Evolutionary conservation across 1,140 invertebrate species (phyloP), one percentile per base, ranked within the genome.

Genomic region (Tenebrio molitor): DNA sequence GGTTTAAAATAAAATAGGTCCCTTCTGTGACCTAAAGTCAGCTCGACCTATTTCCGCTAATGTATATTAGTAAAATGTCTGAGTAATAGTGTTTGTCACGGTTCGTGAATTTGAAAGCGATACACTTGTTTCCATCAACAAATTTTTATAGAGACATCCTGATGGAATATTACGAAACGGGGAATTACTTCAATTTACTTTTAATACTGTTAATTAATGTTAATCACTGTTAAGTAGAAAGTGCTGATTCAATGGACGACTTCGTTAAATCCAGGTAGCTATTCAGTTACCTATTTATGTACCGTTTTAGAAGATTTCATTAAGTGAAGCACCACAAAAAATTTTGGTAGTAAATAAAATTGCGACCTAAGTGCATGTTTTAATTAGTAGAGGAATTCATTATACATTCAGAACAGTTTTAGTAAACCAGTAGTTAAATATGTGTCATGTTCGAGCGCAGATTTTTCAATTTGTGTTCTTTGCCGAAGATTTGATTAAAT

Each of bases 41-140:
- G 17, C 42, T 46, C 3, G 12, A 46, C 42, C 42, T 46, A 46
- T 46, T 46, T 46, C 17, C 16, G 15, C 17, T 46, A 46, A 46
- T 46, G 17, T 10, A 5, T 10, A 16, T 3, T 17, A n/a, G 36
- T n/a, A 41, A 46, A 46, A 46, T 46, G 16, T 15, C 42, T 7
- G 36, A 46, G 42, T 46, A 46, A 46, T 46, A 10, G 42, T 17
- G 42, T 10, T 46, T 46, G 42, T 46, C 10, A 46, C 10, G 42
- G 14, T 46, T 46, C 17, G 42, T 46, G 16, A 17, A 17, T 46
- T 46, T 46, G 42, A 46, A 46, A 46, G 42, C 10, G 16, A 46
- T 19, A 46, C 36, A 39, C 25, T 29, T 39, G 12, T 3, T 39
- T 3, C 2, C 36, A 39, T 39, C 36, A 12, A 12, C 7, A 39